These are phyloP conservation scores for Blennius ocellaris DNA, from an alignment of 2,113 vertebrate species.

Conservation along the genomic window DNA sequence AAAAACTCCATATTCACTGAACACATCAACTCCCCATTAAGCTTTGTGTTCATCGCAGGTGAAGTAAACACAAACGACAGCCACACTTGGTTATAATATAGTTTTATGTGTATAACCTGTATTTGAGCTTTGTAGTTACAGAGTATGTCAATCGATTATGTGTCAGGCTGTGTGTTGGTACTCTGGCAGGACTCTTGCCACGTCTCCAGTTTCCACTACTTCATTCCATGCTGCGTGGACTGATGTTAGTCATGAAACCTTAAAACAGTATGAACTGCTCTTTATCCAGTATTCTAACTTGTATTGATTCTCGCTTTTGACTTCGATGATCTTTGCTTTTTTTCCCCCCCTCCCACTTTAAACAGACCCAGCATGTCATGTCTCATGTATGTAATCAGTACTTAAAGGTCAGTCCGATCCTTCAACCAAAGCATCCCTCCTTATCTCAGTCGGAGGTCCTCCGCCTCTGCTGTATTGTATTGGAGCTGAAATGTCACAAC, in stretches of 20 bases:
- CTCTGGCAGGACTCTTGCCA: constrained; percentile 22
- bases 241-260: constrained; percentile 10
- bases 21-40: no score
- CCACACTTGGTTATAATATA: no score
- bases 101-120: no score
- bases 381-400: neutral
- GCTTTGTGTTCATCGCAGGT: no score
- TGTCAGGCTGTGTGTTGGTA: neutral
- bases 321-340: no score
- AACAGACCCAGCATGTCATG: neutral
- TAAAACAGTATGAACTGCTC: neutral
- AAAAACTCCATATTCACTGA: no score
- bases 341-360: no score
- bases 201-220: constrained; percentile 37
- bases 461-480: constrained; percentile 3
- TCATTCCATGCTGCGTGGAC: neutral
- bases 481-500: constrained; percentile 7
- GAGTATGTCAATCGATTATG: neutral
- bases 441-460: neutral
- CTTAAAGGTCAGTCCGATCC: neutral
- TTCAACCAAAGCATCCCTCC: neutral
- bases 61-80: no score
- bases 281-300: no score
- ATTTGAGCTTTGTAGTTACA: no score
- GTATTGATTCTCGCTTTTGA: no score